Conservation (phyloP, 2,797 vertebrate genomes). For the Cynodonichthys magdalenae region DNA sequence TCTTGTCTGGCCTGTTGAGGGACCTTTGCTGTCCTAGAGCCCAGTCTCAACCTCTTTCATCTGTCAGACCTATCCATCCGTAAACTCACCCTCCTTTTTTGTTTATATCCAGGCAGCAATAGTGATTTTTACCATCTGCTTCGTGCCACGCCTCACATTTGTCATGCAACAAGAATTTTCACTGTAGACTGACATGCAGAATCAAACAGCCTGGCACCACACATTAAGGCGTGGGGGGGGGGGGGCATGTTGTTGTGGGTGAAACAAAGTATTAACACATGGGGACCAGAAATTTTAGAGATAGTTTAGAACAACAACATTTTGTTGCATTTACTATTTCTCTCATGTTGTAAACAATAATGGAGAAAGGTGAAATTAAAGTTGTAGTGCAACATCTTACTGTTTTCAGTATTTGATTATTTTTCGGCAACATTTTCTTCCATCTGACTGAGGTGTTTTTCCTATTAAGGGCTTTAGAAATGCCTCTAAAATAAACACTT, state of each 20-base stretch:
- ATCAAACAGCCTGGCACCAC: constrained; percentile 49
- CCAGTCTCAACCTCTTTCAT: constrained; percentile 47
- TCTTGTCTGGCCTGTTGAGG: constrained; percentile 63
- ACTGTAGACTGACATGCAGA: constrained; percentile 49
- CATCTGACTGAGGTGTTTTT: neutral
- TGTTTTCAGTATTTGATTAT: neutral
- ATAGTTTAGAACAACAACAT: constrained; percentile 5
- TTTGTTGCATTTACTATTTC: too few relatives aligned
- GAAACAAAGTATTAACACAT: constrained; percentile 39
- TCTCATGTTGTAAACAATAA: neutral
- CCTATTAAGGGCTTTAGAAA: neutral
- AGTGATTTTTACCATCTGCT: constrained; percentile 59
- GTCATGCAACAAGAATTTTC: constrained; percentile 61
- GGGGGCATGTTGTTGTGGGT: constrained; percentile 36
- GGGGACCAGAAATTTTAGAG: constrained; percentile 20
- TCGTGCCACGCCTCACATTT: constrained; percentile 64
- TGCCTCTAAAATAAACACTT: neutral
- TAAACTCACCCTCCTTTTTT: constrained; percentile 52
- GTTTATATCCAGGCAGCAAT: constrained; percentile 63
- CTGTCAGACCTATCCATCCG: constrained; percentile 45
- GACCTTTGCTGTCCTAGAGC: constrained; percentile 48
- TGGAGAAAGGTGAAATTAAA: too few relatives aligned
- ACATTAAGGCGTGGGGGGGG: constrained; percentile 16
- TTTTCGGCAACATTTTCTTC: neutral
- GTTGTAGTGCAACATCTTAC: too few relatives aligned